Evolutionary conservation across 1,140 invertebrate species (phyloP).

Genomic region (Campoletis sonorensis): DNA sequence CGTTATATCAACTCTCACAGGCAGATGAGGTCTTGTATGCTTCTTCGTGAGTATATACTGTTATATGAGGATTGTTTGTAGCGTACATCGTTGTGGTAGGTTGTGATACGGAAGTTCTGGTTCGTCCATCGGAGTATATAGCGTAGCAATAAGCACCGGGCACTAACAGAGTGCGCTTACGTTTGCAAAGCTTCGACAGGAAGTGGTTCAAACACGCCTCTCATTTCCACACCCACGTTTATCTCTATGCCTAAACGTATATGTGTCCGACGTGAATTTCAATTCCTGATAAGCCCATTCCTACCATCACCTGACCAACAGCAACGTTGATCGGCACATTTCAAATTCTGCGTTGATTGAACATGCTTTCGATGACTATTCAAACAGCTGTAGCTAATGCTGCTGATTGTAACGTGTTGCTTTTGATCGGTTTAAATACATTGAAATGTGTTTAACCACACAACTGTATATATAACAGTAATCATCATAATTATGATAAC

Average conservation of each 20-base stretch:
- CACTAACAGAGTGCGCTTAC: background rate
- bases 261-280: background rate
- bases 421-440: background rate
- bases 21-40: background rate
- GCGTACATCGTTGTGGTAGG: background rate
- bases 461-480: too few species aligned
- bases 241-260: background rate
- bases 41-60: background rate
- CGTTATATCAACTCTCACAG: background rate
- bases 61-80: background rate
- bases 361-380: constrained; percentile 24
- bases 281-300: constrained; percentile 6
- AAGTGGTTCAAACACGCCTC: constrained; percentile 4
- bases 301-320: background rate
- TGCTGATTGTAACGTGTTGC: constrained; percentile 23
- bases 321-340: constrained; percentile 4
- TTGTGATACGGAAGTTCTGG: background rate
- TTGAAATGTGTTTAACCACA: background rate
- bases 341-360: constrained; percentile 41
- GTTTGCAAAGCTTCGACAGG: background rate
- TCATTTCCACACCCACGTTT: background rate
- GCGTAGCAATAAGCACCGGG: background rate
- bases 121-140: background rate
- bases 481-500: too few species aligned
- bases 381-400: constrained; percentile 27